Conservation (phyloP, 2,113 vertebrate genomes). For the Callipepla californica region DNA sequence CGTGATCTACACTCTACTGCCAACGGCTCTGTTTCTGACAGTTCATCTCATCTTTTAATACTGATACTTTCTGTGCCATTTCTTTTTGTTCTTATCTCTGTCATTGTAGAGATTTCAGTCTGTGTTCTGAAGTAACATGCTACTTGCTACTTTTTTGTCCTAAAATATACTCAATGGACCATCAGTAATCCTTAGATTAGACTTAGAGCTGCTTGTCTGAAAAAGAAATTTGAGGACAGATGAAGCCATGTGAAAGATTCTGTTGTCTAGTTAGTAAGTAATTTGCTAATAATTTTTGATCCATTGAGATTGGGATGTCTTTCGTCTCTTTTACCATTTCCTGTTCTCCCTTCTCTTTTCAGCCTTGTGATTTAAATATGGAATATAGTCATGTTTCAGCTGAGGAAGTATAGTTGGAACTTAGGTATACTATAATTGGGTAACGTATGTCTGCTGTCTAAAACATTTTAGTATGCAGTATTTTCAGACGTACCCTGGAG, state of each 20-base stretch:
- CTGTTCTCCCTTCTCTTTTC: neutral
- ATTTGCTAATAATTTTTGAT: neutral
- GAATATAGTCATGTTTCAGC: neutral
- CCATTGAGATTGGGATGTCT: neutral
- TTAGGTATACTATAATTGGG: neutral
- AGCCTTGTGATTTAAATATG: conserved; percentile 12
- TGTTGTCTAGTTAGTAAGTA: neutral
- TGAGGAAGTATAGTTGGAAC: neutral
- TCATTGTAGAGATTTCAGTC: neutral
- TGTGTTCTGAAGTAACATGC: neutral
- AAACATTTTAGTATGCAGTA: neutral
- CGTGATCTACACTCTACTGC: neutral
- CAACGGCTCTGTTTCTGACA: neutral
- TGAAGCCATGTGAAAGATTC: neutral
- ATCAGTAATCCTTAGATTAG: neutral
- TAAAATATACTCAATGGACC: neutral
- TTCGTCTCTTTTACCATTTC: neutral
- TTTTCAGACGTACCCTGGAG: conserved; percentile 9
- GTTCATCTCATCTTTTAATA: neutral
- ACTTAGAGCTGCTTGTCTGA: neutral
- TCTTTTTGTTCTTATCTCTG: neutral
- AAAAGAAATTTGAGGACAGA: neutral
- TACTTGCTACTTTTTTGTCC: neutral
- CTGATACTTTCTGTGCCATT: neutral
- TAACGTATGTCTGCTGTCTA: neutral